phyloP scores from a whole-genome alignment of 1,140 invertebrate genomes.

The Pectinophora gossypiella region DNA sequence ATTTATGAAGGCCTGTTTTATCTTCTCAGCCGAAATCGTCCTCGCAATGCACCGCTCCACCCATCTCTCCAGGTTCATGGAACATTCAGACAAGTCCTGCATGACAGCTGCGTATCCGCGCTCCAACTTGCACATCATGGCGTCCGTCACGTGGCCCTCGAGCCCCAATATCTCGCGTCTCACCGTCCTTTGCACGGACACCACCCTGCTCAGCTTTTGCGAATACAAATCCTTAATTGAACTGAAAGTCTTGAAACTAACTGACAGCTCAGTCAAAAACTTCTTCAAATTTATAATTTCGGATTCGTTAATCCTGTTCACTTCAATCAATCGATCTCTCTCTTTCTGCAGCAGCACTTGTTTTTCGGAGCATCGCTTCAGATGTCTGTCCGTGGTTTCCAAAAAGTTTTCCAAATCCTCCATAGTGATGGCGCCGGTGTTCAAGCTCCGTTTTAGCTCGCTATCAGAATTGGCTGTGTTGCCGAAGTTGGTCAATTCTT shows the following conservation, averaged over 20 bases:
- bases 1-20: constrained; percentile 53
- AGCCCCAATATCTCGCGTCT: constrained; percentile 51
- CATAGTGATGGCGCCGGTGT: constrained; percentile 53
- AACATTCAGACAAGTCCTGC: constrained; percentile 56
- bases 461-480: constrained; percentile 43
- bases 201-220: constrained; percentile 50
- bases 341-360: constrained; percentile 57
- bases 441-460: constrained; percentile 43
- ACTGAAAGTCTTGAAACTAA: constrained; percentile 54
- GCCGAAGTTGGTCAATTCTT: constrained; percentile 61
- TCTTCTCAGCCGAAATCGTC: constrained; percentile 49
- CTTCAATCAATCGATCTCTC: constrained; percentile 48
- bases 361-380: constrained; percentile 52
- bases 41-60: constrained; percentile 43
- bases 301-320: constrained; percentile 57
- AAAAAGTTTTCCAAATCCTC: constrained; percentile 64
- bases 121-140: constrained; percentile 47
- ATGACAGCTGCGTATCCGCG: constrained; percentile 48
- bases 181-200: constrained; percentile 54
- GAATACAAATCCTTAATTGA: constrained; percentile 54
- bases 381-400: constrained; percentile 59
- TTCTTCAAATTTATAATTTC: constrained; percentile 62
- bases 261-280: constrained; percentile 55
- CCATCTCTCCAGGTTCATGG: constrained; percentile 55
- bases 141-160: constrained; percentile 42